A percentile compares a stretch with the other conserved stretches of the same genome.
Conservation (phyloP, 2,113 vertebrate species). For the Ammodytes dubius region DNA sequence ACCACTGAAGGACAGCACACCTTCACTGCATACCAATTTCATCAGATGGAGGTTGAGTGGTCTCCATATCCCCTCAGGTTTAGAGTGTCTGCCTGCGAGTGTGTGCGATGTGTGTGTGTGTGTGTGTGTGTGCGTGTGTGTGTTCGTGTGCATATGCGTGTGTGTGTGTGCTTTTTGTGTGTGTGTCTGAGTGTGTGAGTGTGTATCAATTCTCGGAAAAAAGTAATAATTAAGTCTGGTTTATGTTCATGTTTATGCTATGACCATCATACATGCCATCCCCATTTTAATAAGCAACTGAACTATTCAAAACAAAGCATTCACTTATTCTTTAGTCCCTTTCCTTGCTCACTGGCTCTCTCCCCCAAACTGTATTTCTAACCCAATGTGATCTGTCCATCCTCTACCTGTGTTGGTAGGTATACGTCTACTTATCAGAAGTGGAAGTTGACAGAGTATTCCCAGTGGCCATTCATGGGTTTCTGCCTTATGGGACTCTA, state of each 20-base stretch:
- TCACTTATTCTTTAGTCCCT: neutral
- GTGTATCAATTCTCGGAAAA: neutral
- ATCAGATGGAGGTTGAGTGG: constrained; percentile 57
- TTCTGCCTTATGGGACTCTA: constrained; percentile 64
- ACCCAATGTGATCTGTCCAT: constrained; percentile 36
- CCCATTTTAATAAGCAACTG: constrained; percentile 4
- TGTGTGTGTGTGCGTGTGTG: too few relatives aligned
- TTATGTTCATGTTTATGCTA: constrained; percentile 19
- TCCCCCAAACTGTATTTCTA: constrained; percentile 8
- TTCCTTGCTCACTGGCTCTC: neutral
- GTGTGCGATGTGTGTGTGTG: neutral
- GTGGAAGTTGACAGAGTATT: constrained; percentile 62
- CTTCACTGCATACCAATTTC: constrained; percentile 74
- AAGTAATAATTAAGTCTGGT: constrained; percentile 20
- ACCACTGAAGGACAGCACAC: constrained; percentile 76
- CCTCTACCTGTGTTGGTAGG: constrained; percentile 48
- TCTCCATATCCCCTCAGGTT: constrained; percentile 47
- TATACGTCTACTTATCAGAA: constrained; percentile 67
- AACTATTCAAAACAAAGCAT: constrained; percentile 2
- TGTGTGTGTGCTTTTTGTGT: constrained; percentile 9
- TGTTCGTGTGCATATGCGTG: too few relatives aligned
- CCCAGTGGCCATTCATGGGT: constrained; percentile 62
- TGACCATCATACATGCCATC: constrained; percentile 2
- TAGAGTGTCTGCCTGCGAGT: constrained; percentile 3
- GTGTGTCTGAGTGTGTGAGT: constrained; percentile 2